Evolutionary conservation across 2,797 vertebrate genomes (phyloP).

Genomic region (Ctenopoma kingsleyae): DNA sequence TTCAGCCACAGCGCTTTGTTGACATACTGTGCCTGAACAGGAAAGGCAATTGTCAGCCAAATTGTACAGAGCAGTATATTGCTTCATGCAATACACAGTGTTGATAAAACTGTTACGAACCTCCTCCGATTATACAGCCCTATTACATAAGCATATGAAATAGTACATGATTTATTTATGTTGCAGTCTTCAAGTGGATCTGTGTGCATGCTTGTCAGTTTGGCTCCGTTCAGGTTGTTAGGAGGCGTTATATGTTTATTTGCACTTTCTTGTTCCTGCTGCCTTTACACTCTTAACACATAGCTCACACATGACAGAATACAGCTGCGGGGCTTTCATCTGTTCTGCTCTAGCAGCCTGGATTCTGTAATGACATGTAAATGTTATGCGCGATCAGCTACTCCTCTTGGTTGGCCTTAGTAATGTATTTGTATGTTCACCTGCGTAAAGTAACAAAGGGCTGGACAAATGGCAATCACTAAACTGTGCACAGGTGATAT

Average conservation of each 20-base stretch:
- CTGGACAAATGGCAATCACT: slow-evolving; percentile 30
- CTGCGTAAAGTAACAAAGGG: slow-evolving; percentile 55
- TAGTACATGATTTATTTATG: slow-evolving; percentile 37
- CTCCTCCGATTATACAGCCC: slow-evolving; percentile 48
- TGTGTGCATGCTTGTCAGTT: slow-evolving; percentile 40
- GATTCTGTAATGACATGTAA: slow-evolving; percentile 77
- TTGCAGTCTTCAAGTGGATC: slow-evolving; percentile 30
- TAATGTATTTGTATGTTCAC: slow-evolving; percentile 70
- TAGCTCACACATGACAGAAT: slow-evolving; percentile 68
- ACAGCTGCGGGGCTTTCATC: slow-evolving; percentile 77
- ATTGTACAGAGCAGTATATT: slow-evolving; percentile 58
- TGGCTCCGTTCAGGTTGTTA: slow-evolving; percentile 45
- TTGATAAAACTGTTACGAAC: slow-evolving; percentile 62
- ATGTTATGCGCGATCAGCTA: slow-evolving; percentile 71
- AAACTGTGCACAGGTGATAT: slow-evolving; percentile 17
- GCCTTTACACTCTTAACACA: slow-evolving; percentile 73
- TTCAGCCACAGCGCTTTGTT: slow-evolving; percentile 49
- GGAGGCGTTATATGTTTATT: slow-evolving; percentile 65
- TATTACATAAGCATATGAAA: slow-evolving; percentile 58
- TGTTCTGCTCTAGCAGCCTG: slow-evolving; percentile 71
- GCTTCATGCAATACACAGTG: slow-evolving; percentile 58
- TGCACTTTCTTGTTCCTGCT: slow-evolving; percentile 64
- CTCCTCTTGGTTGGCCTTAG: slow-evolving; percentile 56
- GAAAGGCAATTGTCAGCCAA: slow-evolving; percentile 40
- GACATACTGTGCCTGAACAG: slow-evolving; percentile 43